Evolutionary conservation across 2,888 invertebrate species (phyloP).

Genomic region (Pemphredon lugubris): DNA sequence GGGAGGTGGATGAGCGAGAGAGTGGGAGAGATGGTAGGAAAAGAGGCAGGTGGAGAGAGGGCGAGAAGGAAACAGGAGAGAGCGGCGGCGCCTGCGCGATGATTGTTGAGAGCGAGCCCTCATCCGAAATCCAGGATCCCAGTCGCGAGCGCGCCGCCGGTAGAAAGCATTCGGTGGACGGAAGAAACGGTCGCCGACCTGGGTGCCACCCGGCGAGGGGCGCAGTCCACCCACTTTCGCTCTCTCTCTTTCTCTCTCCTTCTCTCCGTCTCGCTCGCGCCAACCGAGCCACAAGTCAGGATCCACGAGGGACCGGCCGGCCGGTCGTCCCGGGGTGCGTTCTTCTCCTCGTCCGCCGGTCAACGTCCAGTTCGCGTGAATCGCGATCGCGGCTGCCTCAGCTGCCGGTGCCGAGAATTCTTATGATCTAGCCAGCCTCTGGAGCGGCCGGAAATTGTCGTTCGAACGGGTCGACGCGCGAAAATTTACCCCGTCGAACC

Average conservation of each 20-base stretch:
- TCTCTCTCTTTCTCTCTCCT: constrained; percentile 21
- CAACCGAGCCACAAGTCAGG: constrained; percentile 56
- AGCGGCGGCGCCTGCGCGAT: constrained; percentile 59
- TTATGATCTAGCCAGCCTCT: too few species aligned
- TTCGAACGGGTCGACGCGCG: background rate
- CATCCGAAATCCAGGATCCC: constrained; percentile 67
- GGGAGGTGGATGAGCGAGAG: background rate
- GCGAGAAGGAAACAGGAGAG: background rate
- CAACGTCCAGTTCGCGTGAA: background rate
- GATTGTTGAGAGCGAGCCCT: constrained; percentile 59
- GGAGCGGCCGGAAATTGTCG: background rate
- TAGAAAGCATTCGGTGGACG: constrained; percentile 60
- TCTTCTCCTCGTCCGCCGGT: background rate
- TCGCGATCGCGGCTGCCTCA: background rate
- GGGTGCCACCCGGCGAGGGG: constrained; percentile 58
- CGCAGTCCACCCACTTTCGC: constrained; percentile 52
- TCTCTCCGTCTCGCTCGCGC: constrained; percentile 16
- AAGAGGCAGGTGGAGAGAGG: constrained; percentile 14
- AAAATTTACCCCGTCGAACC: background rate
- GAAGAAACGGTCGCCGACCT: constrained; percentile 62
- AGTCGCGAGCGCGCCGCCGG: constrained; percentile 68
- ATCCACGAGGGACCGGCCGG: constrained; percentile 64
- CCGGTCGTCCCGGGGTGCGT: constrained; percentile 32
- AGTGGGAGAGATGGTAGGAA: constrained; percentile 9
- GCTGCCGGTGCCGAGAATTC: too few species aligned